These are phyloP conservation scores for Temnothorax longispinosus DNA, from an alignment of 1,140 invertebrate genomes.

Conservation along the genomic window DNA sequence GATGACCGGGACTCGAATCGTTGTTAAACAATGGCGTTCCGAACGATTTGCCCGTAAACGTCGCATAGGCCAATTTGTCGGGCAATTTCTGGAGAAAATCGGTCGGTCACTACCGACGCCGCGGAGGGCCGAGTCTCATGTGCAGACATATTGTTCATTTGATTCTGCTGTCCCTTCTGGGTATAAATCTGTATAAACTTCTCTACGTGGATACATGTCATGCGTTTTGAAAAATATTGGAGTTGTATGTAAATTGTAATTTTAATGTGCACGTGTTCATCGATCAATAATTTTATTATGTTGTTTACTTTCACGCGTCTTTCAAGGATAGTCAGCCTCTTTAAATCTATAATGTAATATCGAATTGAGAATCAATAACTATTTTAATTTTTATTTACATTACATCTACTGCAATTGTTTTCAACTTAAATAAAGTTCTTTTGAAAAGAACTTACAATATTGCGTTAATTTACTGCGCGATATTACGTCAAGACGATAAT, in stretches of 20 bases:
- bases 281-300: not conserved
- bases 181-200: not conserved
- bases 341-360: not conserved
- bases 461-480: not conserved
- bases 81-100: slow-evolving; percentile 85
- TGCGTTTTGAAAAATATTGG: not conserved
- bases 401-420: not conserved
- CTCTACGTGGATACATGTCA: not conserved
- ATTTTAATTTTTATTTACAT: not conserved
- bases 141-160: slow-evolving; percentile 61
- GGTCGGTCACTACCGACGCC: slow-evolving; percentile 79
- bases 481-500: not conserved
- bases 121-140: slow-evolving; percentile 43
- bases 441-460: not conserved
- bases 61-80: slow-evolving; percentile 80
- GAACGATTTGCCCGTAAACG: slow-evolving; percentile 82
- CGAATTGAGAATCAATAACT: not conserved
- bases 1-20: slow-evolving; percentile 81
- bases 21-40: slow-evolving; percentile 85
- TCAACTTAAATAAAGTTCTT: not conserved
- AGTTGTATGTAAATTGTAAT: not conserved
- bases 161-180: slow-evolving; percentile 27
- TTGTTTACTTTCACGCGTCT: not conserved
- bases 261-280: not conserved
- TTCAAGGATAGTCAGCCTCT: not conserved